Evolutionary conservation across 2,888 invertebrate genomes (phyloP).

Genomic region (Xylota sylvarum): DNA sequence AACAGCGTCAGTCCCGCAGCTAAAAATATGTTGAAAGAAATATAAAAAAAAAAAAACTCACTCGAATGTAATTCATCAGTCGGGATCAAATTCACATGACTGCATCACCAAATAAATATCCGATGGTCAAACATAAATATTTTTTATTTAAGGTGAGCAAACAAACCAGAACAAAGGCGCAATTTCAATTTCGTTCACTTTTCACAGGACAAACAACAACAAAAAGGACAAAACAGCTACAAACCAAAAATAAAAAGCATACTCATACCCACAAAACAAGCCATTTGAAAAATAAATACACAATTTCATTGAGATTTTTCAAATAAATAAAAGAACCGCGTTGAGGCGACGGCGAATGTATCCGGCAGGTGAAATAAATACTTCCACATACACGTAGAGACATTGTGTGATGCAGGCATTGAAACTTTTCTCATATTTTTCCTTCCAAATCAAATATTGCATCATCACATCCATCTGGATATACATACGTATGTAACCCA

Average conservation of each 20-base stretch:
- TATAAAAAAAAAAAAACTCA: neutral
- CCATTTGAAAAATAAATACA: slow-evolving; percentile 62
- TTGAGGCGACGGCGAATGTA: neutral
- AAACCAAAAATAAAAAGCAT: no score
- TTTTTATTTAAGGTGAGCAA: slow-evolving; percentile 65
- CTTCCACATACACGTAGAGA: no score
- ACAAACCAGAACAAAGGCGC: slow-evolving; percentile 40
- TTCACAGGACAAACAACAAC: neutral
- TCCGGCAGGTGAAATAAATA: slow-evolving; percentile 41
- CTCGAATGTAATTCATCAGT: slow-evolving; percentile 58
- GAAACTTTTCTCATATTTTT: slow-evolving; percentile 1
- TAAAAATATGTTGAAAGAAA: no score
- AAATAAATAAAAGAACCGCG: slow-evolving; percentile 35
- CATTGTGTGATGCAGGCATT: neutral
- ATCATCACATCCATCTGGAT: neutral
- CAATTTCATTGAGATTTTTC: slow-evolving; percentile 47
- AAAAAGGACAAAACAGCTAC: slow-evolving; percentile 5
- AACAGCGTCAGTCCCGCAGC: no score
- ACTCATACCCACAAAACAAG: slow-evolving; percentile 5
- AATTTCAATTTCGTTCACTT: slow-evolving; percentile 53
- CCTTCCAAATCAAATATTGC: neutral
- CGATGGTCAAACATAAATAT: slow-evolving; percentile 72
- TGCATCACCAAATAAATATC: slow-evolving; percentile 68
- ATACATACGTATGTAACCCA: no score
- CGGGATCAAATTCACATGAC: slow-evolving; percentile 62